These are phyloP conservation scores for Lithobates pipiens DNA, from an alignment of 2,797 vertebrate genomes.

Conservation along the genomic window DNA sequence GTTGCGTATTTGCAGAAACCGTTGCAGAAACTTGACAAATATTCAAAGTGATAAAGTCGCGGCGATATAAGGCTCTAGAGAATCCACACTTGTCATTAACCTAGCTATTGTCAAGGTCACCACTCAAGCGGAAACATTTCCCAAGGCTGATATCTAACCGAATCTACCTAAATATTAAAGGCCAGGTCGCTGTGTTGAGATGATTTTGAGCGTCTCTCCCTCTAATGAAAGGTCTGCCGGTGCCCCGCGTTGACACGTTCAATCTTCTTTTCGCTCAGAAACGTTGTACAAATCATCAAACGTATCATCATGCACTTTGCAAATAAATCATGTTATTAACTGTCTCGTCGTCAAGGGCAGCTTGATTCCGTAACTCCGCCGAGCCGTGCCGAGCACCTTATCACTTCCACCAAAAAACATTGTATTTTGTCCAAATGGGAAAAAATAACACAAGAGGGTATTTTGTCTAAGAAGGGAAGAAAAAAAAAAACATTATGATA, in stretches of 20 bases:
- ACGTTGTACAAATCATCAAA: constrained; percentile 51
- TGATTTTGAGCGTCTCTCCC: constrained; percentile 26
- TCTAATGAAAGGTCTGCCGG: constrained; percentile 40
- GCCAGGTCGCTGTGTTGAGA: constrained; percentile 13
- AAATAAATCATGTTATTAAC: constrained; percentile 52
- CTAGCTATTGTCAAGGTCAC: constrained; percentile 49
- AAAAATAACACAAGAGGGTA: neutral
- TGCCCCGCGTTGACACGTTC: constrained; percentile 46
- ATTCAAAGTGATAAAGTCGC: constrained; percentile 49
- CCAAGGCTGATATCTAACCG: constrained; percentile 35
- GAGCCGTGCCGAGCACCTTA: no score
- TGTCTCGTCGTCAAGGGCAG: constrained; percentile 33
- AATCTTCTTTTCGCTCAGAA: constrained; percentile 35
- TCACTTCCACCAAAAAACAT: neutral
- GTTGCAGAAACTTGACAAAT: constrained; percentile 50
- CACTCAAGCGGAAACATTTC: constrained; percentile 38
- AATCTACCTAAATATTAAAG: constrained; percentile 44
- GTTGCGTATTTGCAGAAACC: constrained; percentile 4
- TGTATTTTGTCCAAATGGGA: neutral
- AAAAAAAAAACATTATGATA: neutral
- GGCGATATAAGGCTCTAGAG: constrained; percentile 30
- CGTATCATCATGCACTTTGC: constrained; percentile 53
- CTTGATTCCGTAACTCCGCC: neutral
- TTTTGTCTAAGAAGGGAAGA: no score
- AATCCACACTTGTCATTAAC: constrained; percentile 57